Evolutionary conservation across 2,113 vertebrate genomes (phyloP).

Genomic region (Ploceus nigricollis): DNA sequence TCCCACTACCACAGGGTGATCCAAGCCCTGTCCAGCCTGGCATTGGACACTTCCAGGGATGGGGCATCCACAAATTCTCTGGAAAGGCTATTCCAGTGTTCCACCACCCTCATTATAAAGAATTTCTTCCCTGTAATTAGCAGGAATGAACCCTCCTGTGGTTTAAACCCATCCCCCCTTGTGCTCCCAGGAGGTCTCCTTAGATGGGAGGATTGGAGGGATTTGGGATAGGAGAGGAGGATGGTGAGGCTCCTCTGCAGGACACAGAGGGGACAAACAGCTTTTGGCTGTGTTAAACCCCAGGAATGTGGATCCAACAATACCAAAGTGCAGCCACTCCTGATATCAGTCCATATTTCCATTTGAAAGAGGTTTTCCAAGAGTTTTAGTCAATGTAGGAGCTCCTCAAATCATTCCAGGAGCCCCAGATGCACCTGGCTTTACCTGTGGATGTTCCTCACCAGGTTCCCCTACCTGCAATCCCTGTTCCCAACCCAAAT

Average conservation of each 20-base stretch:
- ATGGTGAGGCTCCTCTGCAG: not conserved
- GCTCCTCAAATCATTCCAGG: not conserved
- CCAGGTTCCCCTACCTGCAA: not conserved
- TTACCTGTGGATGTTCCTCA: not conserved
- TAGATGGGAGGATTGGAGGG: not conserved
- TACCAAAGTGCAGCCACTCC: not conserved
- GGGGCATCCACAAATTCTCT: not conserved
- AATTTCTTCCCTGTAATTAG: not conserved
- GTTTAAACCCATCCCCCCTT: not conserved
- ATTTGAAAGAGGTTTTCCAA: not conserved
- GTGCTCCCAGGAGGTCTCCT: not conserved
- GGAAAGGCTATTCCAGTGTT: not conserved
- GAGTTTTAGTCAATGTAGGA: not conserved
- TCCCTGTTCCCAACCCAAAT: rapidly evolving
- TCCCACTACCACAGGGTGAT: not conserved
- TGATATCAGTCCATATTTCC: not conserved
- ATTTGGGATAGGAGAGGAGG: not conserved
- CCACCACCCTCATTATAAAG: rapidly evolving
- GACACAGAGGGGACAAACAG: not conserved
- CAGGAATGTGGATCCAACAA: not conserved
- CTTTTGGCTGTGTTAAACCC: not conserved
- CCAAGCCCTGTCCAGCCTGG: not conserved
- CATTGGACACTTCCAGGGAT: not conserved
- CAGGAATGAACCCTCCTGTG: not conserved
- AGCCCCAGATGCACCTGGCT: not conserved